Conservation (phyloP, 2,888 invertebrate genomes). For the Amiota communis region DNA sequence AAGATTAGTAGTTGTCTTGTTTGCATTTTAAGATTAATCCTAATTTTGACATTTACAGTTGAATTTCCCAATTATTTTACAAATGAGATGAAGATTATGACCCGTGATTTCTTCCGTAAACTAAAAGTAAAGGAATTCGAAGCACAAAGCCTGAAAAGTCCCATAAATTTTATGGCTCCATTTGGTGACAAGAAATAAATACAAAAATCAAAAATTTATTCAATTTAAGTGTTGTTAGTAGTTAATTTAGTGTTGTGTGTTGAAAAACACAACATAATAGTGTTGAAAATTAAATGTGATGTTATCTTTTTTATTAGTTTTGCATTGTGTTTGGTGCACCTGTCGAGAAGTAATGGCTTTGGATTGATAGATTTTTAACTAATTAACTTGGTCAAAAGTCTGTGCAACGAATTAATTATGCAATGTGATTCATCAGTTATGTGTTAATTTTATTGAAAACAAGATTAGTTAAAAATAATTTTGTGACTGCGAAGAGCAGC, state of each 20-base stretch:
- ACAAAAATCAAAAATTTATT: too few species aligned
- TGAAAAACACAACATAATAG: background rate
- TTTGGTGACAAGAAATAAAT: too few species aligned
- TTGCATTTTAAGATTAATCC: background rate
- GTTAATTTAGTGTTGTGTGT: background rate
- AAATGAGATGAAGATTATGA: conserved; percentile 72
- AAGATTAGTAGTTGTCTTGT: background rate
- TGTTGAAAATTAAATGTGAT: background rate
- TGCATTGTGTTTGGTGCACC: too few species aligned
- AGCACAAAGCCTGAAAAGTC: background rate
- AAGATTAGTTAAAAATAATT: background rate
- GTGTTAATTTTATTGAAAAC: background rate
- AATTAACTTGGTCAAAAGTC: too few species aligned
- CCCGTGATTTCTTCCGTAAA: conserved; percentile 51
- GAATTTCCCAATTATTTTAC: conserved; percentile 74
- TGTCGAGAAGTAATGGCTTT: too few species aligned
- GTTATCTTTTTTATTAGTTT: too few species aligned
- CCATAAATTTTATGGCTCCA: background rate
- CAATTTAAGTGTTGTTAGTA: background rate
- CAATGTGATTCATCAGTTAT: background rate
- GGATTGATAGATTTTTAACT: too few species aligned
- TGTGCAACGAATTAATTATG: too few species aligned
- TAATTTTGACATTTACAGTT: conserved; percentile 44
- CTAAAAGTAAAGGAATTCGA: background rate
- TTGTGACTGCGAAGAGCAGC: background rate